Percentiles rank a stretch among this genome's conserved stretches.
Conservation (phyloP, 2,113 vertebrate genomes). For the Hyperoodon ampullatus region DNA sequence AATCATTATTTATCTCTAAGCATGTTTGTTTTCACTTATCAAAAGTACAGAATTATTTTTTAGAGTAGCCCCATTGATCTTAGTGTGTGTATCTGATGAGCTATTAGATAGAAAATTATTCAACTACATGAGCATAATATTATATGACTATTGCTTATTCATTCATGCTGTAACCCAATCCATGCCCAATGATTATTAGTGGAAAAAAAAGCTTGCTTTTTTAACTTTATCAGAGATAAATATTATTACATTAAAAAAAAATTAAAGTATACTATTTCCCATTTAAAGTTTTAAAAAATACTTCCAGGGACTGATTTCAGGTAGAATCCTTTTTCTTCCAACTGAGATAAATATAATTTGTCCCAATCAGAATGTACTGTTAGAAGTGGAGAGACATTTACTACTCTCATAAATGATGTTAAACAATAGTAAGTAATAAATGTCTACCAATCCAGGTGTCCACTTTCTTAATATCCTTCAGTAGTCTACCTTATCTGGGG, state of each 20-base stretch:
- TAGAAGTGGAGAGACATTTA: not conserved
- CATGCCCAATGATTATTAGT: not conserved
- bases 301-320: not conserved
- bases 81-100: not conserved
- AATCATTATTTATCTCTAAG: not conserved
- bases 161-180: not conserved
- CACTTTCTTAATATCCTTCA: not conserved
- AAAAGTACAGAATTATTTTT: not conserved
- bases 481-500: accelerated
- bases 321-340: not conserved
- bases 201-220: not conserved
- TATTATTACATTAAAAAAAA: not conserved
- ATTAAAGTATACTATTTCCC: not conserved
- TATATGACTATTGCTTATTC: not conserved
- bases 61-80: not conserved
- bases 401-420: not conserved
- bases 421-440: not conserved
- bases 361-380: not conserved
- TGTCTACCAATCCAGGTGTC: not conserved
- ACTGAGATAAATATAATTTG: not conserved
- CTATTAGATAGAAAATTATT: not conserved
- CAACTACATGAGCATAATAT: not conserved
- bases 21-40: not conserved
- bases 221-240: not conserved
- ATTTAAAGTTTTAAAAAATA: not conserved